Percentiles rank a stretch among this genome's conserved stretches.
These are phyloP conservation scores for Eurytoma californica DNA, from an alignment of 2,888 invertebrate species.

Conservation along the genomic window DNA sequence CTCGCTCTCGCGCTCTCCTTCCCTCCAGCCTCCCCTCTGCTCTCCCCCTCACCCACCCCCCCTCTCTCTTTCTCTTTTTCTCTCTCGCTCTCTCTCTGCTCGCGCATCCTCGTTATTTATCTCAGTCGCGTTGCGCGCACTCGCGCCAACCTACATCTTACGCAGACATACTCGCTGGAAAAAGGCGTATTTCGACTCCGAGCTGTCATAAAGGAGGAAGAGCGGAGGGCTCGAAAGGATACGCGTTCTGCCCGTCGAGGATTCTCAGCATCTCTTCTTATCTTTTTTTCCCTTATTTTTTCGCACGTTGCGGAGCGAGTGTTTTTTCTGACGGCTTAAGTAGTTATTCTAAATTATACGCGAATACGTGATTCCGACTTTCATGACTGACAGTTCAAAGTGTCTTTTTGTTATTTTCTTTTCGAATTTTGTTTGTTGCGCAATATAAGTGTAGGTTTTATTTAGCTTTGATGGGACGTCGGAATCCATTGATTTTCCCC, in stretches of 20 bases:
- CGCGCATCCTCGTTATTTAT: slow-evolving; percentile 24
- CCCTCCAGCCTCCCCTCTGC: neutral
- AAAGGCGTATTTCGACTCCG: slow-evolving; percentile 57
- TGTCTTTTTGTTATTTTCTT: too few relatives aligned
- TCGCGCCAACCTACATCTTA: neutral
- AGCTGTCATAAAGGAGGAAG: slow-evolving; percentile 64
- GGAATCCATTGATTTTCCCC: too few relatives aligned
- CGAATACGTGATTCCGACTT: too few relatives aligned
- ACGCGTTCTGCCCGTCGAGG: slow-evolving; percentile 24
- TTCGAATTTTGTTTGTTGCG: too few relatives aligned
- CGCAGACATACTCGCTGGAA: slow-evolving; percentile 5
- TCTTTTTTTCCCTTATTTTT: neutral
- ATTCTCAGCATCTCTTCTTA: neutral
- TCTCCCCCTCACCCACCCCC: neutral
- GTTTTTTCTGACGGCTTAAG: too few relatives aligned
- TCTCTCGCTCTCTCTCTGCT: slow-evolving; percentile 4
- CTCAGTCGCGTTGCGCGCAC: neutral
- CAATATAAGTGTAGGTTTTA: too few relatives aligned
- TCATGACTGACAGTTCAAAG: too few relatives aligned
- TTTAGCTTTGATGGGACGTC: too few relatives aligned
- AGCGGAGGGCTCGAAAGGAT: slow-evolving; percentile 38
- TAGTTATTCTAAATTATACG: too few relatives aligned
- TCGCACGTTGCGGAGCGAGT: too few relatives aligned
- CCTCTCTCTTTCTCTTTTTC: slow-evolving; percentile 9
- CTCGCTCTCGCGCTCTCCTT: slow-evolving; percentile 37